Evolutionary conservation across 2,888 invertebrate genomes (phyloP), one percentile per base, ranked within the genome.

Genomic region (Pseudococcus jackbeardsleyi): DNA sequence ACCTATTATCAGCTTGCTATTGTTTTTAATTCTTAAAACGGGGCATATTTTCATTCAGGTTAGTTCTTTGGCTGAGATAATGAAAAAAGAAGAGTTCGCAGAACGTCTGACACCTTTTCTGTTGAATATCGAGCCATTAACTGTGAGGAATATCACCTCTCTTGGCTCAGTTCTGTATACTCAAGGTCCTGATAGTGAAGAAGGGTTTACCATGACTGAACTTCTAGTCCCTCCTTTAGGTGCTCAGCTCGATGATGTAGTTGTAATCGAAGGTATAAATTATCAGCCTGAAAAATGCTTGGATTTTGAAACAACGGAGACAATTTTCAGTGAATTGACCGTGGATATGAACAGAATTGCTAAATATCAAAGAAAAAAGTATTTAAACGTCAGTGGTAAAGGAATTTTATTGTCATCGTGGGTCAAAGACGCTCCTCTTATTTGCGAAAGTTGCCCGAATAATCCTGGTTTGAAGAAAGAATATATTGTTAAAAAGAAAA

Each of bases 91-190:
- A 84, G 92, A 92, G 85, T 91, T 94, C 90, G 91, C 92, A 89
- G 90, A 92, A 89, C 91, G 92, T 48, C 90, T 92, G 89, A 93
- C 93, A 0, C 92, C 94, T 0, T 92, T 94, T 54, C 90, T 94
- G 33, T 93, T 93, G 90, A 94, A 94, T 90, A 91, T 94, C 89
- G 94, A 93, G 90, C 93, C 93, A 68, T 92, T 92, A 19, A 93
- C 93, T 89, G 95, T 96, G 95, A 93, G 96, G 88, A 96, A 96
- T 85, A 93, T 98, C 26, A 94, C 95, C 87, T 98, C 98, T 0
- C 96, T 98, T 92, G 98, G 96, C 3, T 99, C 99, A 98, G 97
- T 98, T 7, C 97, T 98, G 96, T 99, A 98, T 92, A 98, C 98
- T 4, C 95, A 94, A 68, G 93, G 94, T 85, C 93, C 94, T 12